phyloP scores from a whole-genome alignment of 2,888 invertebrate species.

The Electrophaes corylata region DNA sequence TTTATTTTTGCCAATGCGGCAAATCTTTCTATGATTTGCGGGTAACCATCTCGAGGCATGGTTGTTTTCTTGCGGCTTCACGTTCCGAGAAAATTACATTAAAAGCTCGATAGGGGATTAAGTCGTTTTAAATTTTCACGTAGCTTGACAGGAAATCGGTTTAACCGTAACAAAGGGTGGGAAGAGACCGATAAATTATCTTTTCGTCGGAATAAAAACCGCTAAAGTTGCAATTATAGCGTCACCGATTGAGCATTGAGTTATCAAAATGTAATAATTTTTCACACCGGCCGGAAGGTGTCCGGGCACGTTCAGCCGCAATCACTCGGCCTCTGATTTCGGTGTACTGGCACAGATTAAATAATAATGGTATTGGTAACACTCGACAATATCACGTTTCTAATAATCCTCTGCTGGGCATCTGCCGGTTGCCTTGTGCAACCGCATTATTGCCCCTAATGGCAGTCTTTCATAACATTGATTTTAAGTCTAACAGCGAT shows the following conservation, averaged over 20 bases:
- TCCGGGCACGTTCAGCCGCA: slow-evolving; percentile 74
- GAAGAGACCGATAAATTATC: slow-evolving; percentile 81
- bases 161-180: slow-evolving; percentile 79
- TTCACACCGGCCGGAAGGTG: slow-evolving; percentile 82
- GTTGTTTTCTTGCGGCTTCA: slow-evolving; percentile 77
- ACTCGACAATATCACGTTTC: slow-evolving; percentile 68
- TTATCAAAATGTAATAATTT: slow-evolving; percentile 80
- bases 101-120: slow-evolving; percentile 81
- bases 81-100: slow-evolving; percentile 79
- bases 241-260: slow-evolving; percentile 79
- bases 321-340: slow-evolving; percentile 68
- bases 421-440: slow-evolving; percentile 77
- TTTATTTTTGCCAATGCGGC: slow-evolving; percentile 83
- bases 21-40: slow-evolving; percentile 84
- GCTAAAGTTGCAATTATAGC: slow-evolving; percentile 81
- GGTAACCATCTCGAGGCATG: slow-evolving; percentile 71
- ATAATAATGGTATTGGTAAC: slow-evolving; percentile 47
- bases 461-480: slow-evolving; percentile 67
- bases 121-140: slow-evolving; percentile 79
- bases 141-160: slow-evolving; percentile 80
- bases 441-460: slow-evolving; percentile 80
- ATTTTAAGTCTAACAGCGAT: slow-evolving; percentile 54
- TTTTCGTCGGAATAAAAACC: slow-evolving; percentile 76
- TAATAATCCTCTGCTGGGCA: slow-evolving; percentile 71
- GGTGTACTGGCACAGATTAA: slow-evolving; percentile 50